These are phyloP conservation scores for Mirza zaza DNA, from an alignment of 2,113 vertebrate species.

Conservation along the genomic window DNA sequence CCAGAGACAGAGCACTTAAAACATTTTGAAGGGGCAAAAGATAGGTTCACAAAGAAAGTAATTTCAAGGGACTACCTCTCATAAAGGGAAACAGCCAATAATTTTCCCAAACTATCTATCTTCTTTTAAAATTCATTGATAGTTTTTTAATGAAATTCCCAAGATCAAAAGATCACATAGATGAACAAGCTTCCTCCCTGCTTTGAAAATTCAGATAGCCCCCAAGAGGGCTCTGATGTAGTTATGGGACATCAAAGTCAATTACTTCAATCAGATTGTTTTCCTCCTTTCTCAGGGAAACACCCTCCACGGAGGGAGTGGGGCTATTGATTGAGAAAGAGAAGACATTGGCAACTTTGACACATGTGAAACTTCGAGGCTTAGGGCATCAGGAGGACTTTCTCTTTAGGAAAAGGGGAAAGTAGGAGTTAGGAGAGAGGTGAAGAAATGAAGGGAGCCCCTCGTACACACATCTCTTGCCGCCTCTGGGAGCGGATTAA, in stretches of 20 bases:
- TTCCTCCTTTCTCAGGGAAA: background rate
- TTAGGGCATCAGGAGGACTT: background rate
- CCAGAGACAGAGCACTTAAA: slow-evolving; percentile 40
- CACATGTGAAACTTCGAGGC: background rate
- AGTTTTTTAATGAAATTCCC: background rate
- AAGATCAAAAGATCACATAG: background rate
- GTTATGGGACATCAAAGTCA: background rate
- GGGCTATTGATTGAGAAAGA: background rate
- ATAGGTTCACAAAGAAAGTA: background rate
- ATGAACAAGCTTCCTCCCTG: background rate
- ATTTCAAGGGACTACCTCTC: background rate
- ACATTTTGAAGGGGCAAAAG: slow-evolving; percentile 32
- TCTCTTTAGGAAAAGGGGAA: background rate
- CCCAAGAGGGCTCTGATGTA: background rate
- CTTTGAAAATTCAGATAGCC: slow-evolving; percentile 26
- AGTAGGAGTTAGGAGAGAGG: background rate
- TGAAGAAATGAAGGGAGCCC: background rate
- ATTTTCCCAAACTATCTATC: background rate
- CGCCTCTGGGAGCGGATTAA: background rate
- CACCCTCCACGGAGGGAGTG: background rate
- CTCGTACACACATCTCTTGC: background rate
- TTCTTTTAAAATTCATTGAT: slow-evolving; percentile 11
- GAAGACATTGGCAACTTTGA: background rate
- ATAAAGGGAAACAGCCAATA: background rate
- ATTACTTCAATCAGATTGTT: slow-evolving; percentile 14